Base-by-base conservation (phyloP, 2,888 invertebrate genomes). In the Nymphalis urticae region DNA sequence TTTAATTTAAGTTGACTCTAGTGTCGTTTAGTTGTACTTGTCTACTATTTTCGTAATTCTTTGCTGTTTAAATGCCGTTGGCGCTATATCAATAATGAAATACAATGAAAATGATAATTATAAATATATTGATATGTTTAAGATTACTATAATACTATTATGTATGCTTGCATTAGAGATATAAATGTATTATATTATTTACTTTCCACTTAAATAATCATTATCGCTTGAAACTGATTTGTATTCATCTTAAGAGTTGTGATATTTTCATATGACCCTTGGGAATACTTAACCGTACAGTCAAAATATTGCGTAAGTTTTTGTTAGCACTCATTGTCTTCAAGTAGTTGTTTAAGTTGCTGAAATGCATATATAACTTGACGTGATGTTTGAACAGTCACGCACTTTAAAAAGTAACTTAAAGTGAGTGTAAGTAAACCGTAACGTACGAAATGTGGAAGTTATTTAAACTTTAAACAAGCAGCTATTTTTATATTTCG, bases 301-400 rank as follows among this genome's bases (percentile, higher is more conserved):
- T 19, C 53, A 54, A 53, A 48, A 47, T 66, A 60, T 60, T 32
- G 27, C 47, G 60, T 53, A n/a, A 53, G 27, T 47, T 27, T 54
- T 48, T 61, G 48, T 66, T 21, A 17, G 42, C 17, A 51, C 17
- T 36, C 19, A 48, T 47, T 16, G 27, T 53, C 58, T 58, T 58
- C n/a, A 24, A 65, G 24, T 65, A 51, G 19, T 60, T 47, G 50
- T 42, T 58, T 50, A 60, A 27, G 51, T 59, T 60, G 6, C 10
- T 36, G 48, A 59, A 42, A 56, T 17, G 6, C 27, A 32, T 32
- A 50, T 58, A 27, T 19, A 65, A 65, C 7, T 59, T 65, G 59
- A 82, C 82, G 84, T 82, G 83, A 81, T 77, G 75, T 81, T 83
- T 84, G 82, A 80, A 82, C 79, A 85, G 87, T 87, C 85, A 86